These are phyloP conservation scores for Pterostichus madidus DNA, from an alignment of 2,888 invertebrate species.

Conservation along the genomic window DNA sequence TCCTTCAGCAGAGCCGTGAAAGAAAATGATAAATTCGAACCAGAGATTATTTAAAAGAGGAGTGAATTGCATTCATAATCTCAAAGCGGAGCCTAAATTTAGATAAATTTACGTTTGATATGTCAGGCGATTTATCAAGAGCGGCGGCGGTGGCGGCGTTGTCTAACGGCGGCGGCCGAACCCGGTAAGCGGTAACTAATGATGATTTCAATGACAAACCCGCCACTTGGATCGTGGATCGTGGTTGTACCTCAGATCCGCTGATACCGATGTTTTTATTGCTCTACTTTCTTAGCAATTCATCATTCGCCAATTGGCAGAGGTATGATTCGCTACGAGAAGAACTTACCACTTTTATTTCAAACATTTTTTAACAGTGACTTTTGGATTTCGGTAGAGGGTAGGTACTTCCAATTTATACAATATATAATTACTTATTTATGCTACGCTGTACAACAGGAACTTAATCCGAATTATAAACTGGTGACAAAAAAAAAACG, in stretches of 20 bases:
- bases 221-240: conserved; percentile 33
- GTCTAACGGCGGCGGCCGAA: conserved; percentile 55
- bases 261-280: conserved; percentile 61
- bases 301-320: conserved; percentile 64
- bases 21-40: conserved; percentile 66
- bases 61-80: conserved; percentile 67
- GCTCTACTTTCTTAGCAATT: conserved; percentile 62
- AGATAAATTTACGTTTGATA: conserved; percentile 67
- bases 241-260: conserved; percentile 13
- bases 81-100: conserved; percentile 66
- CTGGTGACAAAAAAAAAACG: no score
- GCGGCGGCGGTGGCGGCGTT: conserved; percentile 50
- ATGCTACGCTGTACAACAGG: no score
- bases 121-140: conserved; percentile 67
- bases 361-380: no score
- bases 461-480: no score
- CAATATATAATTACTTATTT: no score
- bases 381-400: no score
- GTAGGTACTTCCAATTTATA: no score
- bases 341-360: no score
- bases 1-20: conserved; percentile 43
- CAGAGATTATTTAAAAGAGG: conserved; percentile 64
- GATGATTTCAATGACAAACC: conserved; percentile 67
- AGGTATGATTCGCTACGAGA: neutral
- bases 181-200: conserved; percentile 66